Evolutionary conservation across 1,140 invertebrate species (phyloP).

Genomic region (Augochlora pura): DNA sequence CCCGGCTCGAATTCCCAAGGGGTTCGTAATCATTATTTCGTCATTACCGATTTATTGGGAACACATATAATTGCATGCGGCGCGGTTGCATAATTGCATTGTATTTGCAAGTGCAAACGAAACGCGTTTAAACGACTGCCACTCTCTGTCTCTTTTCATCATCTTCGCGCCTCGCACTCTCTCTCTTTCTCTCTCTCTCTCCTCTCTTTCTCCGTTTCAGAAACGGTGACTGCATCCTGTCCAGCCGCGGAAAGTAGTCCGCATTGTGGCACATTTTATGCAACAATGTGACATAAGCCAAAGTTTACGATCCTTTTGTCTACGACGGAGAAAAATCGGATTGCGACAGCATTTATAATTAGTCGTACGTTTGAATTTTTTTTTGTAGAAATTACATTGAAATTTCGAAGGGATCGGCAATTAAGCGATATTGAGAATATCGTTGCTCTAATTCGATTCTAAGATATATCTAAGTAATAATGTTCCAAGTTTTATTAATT

Average conservation of each 20-base stretch:
- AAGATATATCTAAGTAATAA: too few species aligned
- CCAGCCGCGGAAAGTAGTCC: conserved; percentile 27
- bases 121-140: not conserved
- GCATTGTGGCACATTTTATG: not conserved
- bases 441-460: too few species aligned
- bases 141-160: not conserved
- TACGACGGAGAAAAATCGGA: too few species aligned
- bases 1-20: conserved; percentile 15
- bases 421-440: too few species aligned
- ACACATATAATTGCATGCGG: conserved; percentile 27
- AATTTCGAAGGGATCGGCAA: too few species aligned
- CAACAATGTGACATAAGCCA: too few species aligned
- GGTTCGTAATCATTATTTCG: conserved; percentile 31
- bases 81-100: conserved; percentile 35
- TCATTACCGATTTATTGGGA: conserved; percentile 39
- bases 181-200: not conserved
- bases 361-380: too few species aligned
- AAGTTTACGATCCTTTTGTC: too few species aligned
- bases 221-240: not conserved
- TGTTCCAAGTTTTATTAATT: too few species aligned
- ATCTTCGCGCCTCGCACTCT: not conserved
- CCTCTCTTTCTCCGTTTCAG: not conserved
- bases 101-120: conserved; percentile 24
- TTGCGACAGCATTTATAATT: too few species aligned
- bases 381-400: too few species aligned